Evolutionary conservation across 2,113 vertebrate species (phyloP).

Genomic region (Rhea pennata): DNA sequence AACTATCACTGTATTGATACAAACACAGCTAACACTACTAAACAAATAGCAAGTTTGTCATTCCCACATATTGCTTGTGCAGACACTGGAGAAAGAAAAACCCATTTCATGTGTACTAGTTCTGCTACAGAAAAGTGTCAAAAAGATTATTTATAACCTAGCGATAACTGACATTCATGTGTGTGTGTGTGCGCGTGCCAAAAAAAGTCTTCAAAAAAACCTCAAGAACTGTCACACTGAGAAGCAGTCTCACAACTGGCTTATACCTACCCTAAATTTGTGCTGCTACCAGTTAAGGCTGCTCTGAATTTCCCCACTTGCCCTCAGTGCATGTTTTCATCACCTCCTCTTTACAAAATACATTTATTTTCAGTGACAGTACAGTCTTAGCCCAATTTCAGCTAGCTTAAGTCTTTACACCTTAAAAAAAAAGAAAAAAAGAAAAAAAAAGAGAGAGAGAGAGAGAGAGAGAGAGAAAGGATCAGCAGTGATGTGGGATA

Average conservation of each 20-base stretch:
- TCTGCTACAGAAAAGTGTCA: neutral
- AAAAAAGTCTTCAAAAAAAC: too few species aligned
- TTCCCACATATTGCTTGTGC: neutral
- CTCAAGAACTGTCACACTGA: neutral
- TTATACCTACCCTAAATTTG: neutral
- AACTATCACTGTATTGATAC: neutral
- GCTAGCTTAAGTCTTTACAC: neutral
- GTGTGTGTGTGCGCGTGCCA: fast-evolving
- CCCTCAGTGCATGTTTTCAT: fast-evolving
- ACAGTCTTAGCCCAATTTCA: neutral
- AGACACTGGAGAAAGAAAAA: neutral
- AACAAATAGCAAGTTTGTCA: neutral
- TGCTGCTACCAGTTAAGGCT: neutral
- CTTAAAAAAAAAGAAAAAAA: too few species aligned
- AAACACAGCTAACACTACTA: neutral
- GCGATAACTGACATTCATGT: fast-evolving
- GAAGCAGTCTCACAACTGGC: neutral
- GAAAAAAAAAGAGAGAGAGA: too few species aligned
- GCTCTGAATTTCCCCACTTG: neutral
- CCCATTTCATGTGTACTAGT: fast-evolving
- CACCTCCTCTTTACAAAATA: neutral
- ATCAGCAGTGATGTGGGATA: neutral
- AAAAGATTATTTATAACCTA: neutral
- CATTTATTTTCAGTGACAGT: neutral
- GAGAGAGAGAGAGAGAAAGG: too few species aligned